Percentiles rank a stretch among this genome's conserved stretches.
phyloP scores from a whole-genome alignment of 2,888 invertebrate genomes.

The Calliopum simillimum region DNA sequence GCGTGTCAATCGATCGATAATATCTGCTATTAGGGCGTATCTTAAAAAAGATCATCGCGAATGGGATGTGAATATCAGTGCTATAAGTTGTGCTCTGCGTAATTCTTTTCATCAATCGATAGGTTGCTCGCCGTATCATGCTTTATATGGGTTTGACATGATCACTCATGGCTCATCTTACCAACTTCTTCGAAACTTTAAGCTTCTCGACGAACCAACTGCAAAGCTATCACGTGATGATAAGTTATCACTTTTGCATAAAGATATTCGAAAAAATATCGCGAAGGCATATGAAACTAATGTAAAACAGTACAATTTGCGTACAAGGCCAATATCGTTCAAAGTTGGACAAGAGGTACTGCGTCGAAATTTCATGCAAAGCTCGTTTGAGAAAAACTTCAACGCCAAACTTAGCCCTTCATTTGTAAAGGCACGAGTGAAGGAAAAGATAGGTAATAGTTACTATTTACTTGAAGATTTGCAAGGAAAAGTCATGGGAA shows the following conservation, averaged over 20 bases:
- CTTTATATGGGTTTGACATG: slow-evolving; percentile 28
- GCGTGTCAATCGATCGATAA: slow-evolving; percentile 52
- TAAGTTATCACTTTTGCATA: neutral
- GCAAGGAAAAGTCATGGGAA: slow-evolving; percentile 21
- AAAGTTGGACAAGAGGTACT: slow-evolving; percentile 26
- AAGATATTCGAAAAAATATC: slow-evolving; percentile 16
- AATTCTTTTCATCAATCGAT: slow-evolving; percentile 31
- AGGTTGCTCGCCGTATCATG: slow-evolving; percentile 30
- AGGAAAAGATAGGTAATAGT: slow-evolving; percentile 13
- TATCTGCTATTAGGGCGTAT: slow-evolving; percentile 48
- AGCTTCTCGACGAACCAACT: neutral
- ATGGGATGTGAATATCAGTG: slow-evolving; percentile 31
- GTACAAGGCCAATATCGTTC: slow-evolving; percentile 14
- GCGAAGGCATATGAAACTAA: slow-evolving; percentile 11
- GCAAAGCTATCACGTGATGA: slow-evolving; percentile 7
- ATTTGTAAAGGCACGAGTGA: slow-evolving; percentile 32
- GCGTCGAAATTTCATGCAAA: slow-evolving; percentile 37
- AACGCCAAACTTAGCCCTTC: slow-evolving; percentile 35
- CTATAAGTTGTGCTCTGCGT: slow-evolving; percentile 34
- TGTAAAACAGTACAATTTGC: slow-evolving; percentile 21
- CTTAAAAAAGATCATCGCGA: slow-evolving; percentile 35
- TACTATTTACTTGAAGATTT: slow-evolving; percentile 33
- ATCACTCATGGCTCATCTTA: slow-evolving; percentile 20
- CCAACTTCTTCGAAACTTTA: slow-evolving; percentile 10
- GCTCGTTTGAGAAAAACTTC: slow-evolving; percentile 26